These are phyloP conservation scores for Cyclophora punctaria DNA, from an alignment of 2,888 invertebrate genomes.

Conservation along the genomic window DNA sequence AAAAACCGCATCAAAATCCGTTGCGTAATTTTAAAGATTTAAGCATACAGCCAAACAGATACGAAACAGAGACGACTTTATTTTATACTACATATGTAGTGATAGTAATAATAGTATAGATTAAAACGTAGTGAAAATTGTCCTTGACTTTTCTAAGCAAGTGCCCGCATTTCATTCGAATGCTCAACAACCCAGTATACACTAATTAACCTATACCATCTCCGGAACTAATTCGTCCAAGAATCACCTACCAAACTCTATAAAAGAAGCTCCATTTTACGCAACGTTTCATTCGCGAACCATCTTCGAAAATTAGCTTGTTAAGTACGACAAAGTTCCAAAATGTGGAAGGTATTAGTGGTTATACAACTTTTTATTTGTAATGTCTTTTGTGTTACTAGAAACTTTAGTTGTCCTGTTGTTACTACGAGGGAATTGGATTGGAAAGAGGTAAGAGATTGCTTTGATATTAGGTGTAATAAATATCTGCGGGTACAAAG, in stretches of 20 bases:
- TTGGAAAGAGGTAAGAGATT: slow-evolving; percentile 55
- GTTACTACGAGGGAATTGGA: slow-evolving; percentile 52
- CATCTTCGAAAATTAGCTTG: slow-evolving; percentile 22
- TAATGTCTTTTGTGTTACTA: slow-evolving; percentile 36
- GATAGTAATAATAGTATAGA: no score
- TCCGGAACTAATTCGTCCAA: slow-evolving; percentile 8
- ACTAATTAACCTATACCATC: no score
- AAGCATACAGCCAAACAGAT: no score
- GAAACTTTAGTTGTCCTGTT: slow-evolving; percentile 48
- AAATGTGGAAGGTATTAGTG: slow-evolving; percentile 39
- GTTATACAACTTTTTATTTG: slow-evolving; percentile 32
- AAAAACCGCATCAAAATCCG: no score
- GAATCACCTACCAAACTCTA: slow-evolving; percentile 34
- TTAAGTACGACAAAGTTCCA: slow-evolving; percentile 28
- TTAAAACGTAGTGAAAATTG: no score
- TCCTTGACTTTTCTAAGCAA: no score
- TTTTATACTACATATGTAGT: no score
- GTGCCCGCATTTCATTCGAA: no score
- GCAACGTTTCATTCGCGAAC: slow-evolving; percentile 37
- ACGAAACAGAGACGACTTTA: no score
- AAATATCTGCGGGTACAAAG: no score
- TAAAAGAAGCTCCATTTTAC: slow-evolving; percentile 41
- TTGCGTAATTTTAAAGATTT: no score
- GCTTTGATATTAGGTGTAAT: not conserved
- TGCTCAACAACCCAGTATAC: no score